phyloP scores from a whole-genome alignment of 2,888 invertebrate genomes.

The Platycnemis pennipes region DNA sequence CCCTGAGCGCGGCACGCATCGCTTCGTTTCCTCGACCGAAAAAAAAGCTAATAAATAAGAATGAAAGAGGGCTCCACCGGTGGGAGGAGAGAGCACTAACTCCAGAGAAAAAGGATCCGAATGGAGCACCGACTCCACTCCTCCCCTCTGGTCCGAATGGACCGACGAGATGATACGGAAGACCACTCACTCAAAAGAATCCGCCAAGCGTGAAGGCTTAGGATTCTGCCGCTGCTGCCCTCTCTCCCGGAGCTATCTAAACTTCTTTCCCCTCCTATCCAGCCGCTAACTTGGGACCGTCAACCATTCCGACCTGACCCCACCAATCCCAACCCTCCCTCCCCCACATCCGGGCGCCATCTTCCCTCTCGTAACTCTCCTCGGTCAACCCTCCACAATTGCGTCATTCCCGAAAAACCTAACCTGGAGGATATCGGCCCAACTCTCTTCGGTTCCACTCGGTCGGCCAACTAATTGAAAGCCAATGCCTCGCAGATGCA shows the following conservation, averaged over 20 bases:
- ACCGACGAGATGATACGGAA: background rate
- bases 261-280: background rate
- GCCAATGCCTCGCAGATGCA: background rate
- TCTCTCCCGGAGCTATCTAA: background rate
- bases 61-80: background rate
- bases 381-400: background rate
- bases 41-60: background rate
- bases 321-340: background rate
- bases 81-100: background rate
- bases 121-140: background rate
- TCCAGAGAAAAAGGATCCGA: background rate
- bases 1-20: background rate
- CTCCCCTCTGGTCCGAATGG: background rate
- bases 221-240: constrained; percentile 8
- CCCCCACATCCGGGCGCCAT: background rate
- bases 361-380: constrained; percentile 19
- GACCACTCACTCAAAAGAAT: constrained; percentile 25
- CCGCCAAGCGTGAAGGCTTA: constrained; percentile 14
- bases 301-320: background rate
- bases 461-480: background rate
- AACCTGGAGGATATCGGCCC: background rate
- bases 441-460: background rate
- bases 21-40: background rate
- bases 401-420: background rate
- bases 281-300: background rate